A percentile compares a stretch with the other conserved stretches of the same genome.
These are phyloP conservation scores for Polydrusus cervinus DNA, from an alignment of 2,888 invertebrate genomes.

Conservation along the genomic window DNA sequence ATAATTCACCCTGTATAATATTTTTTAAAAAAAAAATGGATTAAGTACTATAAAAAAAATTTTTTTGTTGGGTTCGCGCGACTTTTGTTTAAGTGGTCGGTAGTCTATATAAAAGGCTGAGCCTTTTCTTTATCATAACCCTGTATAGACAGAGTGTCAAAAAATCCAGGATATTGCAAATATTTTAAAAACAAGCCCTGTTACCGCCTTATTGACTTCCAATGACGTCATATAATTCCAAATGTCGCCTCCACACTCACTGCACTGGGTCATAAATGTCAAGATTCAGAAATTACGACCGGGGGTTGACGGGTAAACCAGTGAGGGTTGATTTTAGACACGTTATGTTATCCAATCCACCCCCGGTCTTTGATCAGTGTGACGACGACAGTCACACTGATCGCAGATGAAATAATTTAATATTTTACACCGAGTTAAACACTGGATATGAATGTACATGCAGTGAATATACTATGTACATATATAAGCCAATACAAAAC, in stretches of 20 bases:
- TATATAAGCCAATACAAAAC: neutral
- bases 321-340: conserved; percentile 57
- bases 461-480: neutral
- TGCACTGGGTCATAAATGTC: conserved; percentile 63
- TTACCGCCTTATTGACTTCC: neutral
- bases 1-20: too few relatives aligned
- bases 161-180: too few relatives aligned
- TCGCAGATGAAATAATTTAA: conserved; percentile 34
- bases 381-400: neutral
- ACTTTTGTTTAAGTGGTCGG: too few relatives aligned
- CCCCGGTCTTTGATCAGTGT: conserved; percentile 33
- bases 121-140: too few relatives aligned
- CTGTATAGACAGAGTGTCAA: too few relatives aligned
- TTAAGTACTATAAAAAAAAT: too few relatives aligned
- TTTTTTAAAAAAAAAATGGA: too few relatives aligned
- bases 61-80: too few relatives aligned
- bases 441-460: too few relatives aligned
- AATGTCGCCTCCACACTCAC: conserved; percentile 14
- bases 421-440: conserved; percentile 11
- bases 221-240: conserved; percentile 12
- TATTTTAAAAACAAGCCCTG: too few relatives aligned
- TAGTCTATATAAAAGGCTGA: too few relatives aligned
- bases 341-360: conserved; percentile 51
- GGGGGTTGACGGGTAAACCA: conserved; percentile 53
- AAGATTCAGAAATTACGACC: conserved; percentile 64